Evolutionary conservation across 64 coral and sea anemone genomes (phyloP).

Genomic region (Astreopora myriophthalma): DNA sequence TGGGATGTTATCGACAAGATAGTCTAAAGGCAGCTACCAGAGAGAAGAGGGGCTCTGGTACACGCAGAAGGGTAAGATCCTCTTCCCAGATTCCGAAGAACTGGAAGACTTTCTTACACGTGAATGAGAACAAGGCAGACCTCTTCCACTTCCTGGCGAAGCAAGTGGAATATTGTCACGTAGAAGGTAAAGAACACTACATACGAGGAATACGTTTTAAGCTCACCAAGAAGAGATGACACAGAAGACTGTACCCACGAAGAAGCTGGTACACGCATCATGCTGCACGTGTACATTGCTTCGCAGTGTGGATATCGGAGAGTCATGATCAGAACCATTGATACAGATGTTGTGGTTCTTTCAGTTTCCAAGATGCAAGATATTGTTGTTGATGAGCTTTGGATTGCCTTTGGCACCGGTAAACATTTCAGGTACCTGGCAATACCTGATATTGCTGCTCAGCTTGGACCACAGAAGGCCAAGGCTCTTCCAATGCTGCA

Average conservation of each 20-base stretch:
- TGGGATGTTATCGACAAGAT: slow-evolving; percentile 55
- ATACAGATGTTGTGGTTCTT: slow-evolving; percentile 23
- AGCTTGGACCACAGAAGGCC: slow-evolving; percentile 4
- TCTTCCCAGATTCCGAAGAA: slow-evolving; percentile 15
- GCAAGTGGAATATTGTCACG: not conserved
- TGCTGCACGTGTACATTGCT: not conserved
- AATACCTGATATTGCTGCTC: not conserved
- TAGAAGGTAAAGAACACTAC: slow-evolving; percentile 11
- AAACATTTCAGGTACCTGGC: slow-evolving; percentile 20
- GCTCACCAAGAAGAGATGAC: too few species aligned
- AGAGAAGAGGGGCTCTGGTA: slow-evolving; percentile 29
- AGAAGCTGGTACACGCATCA: not conserved
- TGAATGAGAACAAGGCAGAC: not conserved
- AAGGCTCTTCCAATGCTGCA: slow-evolving; percentile 35
- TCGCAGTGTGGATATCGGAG: slow-evolving; percentile 13
- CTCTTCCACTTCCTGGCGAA: slow-evolving; percentile 28
- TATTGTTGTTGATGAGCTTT: not conserved
- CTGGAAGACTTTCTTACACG: slow-evolving; percentile 10
- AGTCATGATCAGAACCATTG: slow-evolving; percentile 34
- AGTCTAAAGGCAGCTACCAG: slow-evolving; percentile 18
- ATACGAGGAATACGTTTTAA: not conserved
- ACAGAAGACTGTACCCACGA: too few species aligned
- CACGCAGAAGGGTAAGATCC: slow-evolving; percentile 1
- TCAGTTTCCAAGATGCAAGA: slow-evolving; percentile 11
- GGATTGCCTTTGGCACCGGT: slow-evolving; percentile 22